phyloP scores from a whole-genome alignment of 2,888 invertebrate genomes.

The Metallyticus violacea region DNA sequence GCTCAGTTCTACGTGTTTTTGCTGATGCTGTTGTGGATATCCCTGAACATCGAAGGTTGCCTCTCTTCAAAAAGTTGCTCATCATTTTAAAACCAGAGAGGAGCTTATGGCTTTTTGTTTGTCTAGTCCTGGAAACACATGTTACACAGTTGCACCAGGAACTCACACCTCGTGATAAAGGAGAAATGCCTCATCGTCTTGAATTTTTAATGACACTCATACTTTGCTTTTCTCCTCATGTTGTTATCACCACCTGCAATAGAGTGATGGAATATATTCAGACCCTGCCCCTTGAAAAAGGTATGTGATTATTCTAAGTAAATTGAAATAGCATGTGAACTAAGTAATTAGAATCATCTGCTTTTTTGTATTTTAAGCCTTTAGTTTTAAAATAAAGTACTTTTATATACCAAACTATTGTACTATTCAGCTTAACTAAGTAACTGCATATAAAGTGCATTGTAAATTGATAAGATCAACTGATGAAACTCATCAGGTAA shows the following conservation, averaged over 20 bases:
- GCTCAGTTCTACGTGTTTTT: constrained; percentile 78
- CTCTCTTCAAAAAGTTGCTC: constrained; percentile 77
- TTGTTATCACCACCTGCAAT: constrained; percentile 62
- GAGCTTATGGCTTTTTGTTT: constrained; percentile 69
- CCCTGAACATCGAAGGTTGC: constrained; percentile 84
- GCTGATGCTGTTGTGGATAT: constrained; percentile 88
- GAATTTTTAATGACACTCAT: constrained; percentile 59
- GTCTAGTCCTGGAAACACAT: constrained; percentile 69
- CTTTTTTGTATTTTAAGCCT: too few relatives aligned
- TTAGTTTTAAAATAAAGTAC: too few relatives aligned
- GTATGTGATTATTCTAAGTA: neutral
- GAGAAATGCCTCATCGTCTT: constrained; percentile 30
- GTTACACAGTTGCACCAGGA: constrained; percentile 51
- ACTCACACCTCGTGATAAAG: constrained; percentile 57
- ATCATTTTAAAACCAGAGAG: constrained; percentile 63
- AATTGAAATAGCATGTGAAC: too few relatives aligned
- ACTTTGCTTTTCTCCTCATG: constrained; percentile 62
- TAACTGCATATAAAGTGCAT: too few relatives aligned
- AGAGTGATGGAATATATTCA: constrained; percentile 64
- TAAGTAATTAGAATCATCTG: too few relatives aligned
- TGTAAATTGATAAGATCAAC: too few relatives aligned
- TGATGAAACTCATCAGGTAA: too few relatives aligned
- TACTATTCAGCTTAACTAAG: too few relatives aligned
- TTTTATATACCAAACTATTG: too few relatives aligned
- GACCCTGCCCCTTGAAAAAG: constrained; percentile 60